Evolutionary conservation across 2,113 vertebrate genomes (phyloP), one percentile per base, ranked within the genome.

Genomic region (Cynoglossus semilaevis): DNA sequence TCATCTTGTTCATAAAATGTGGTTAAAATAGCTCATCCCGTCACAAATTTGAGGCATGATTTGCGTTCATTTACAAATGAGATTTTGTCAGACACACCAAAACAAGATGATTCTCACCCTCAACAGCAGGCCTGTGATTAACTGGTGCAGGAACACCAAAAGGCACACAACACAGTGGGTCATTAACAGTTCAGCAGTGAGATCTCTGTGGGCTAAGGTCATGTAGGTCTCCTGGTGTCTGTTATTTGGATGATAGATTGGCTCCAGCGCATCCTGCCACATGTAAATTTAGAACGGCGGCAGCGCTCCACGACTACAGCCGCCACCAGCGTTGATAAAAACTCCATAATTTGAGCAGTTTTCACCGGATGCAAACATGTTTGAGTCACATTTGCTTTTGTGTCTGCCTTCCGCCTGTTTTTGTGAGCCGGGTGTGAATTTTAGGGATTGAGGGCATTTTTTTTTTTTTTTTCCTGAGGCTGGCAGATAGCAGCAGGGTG

Each of bases 401-500:
- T 74, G 58, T 77, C 44, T 41, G 47, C 58, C 53, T 84, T 78
- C 80, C 56, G 55, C 50, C 41, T 83, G 81, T 84, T 81, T 83
- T 78, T 66, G 73, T 14, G 18, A 67, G 68, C 44, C 0, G 68
- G 73, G 78, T 86, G 82, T 81, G 76, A 81, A 78, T 78, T 62
- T 72, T 63, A 85, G 61, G 63, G 42, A 58, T 55, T 14, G 17
- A n/a, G 54, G 60, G 51, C 29, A 37, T 51, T 55, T 83, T 76
- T 29, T 29, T 55, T 82, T 55, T 83, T 77, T 29, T 29, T 55
- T 83, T 77, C 77, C 58, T 53, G 65, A 56, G 75, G 76, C 69
- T 79, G 84, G 74, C 74, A 72, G 79, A 67, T 55, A 79, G 67
- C 79, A 61, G 63, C 67, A 35, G 81, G 84, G 74, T 78, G 80